phyloP scores from a whole-genome alignment of 2,113 vertebrate species.

The Heterochromis multidens region DNA sequence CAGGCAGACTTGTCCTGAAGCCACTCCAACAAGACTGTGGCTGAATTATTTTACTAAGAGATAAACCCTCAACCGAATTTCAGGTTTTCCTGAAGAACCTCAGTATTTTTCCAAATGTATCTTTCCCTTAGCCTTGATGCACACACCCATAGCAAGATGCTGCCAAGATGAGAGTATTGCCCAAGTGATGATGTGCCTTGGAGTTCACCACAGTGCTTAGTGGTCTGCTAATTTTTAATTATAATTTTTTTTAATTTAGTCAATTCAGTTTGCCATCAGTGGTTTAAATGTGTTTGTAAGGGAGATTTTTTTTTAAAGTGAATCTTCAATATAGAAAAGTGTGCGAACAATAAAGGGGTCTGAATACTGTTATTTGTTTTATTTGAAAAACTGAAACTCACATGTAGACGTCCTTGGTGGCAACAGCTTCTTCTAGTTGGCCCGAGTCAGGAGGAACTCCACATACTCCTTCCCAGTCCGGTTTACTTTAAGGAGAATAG shows the following conservation, averaged over 20 bases:
- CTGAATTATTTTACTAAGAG: neutral
- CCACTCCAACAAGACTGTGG: neutral
- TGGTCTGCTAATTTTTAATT: neutral
- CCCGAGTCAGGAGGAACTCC: constrained; percentile 74
- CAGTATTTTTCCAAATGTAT: no score
- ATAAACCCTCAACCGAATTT: neutral
- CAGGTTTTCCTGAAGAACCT: neutral
- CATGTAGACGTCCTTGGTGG: constrained; percentile 87
- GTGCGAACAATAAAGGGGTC: neutral
- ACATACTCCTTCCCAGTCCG: constrained; percentile 83
- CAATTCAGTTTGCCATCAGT: neutral
- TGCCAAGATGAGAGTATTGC: neutral
- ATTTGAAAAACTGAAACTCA: constrained; percentile 68
- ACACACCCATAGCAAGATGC: neutral
- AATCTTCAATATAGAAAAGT: neutral
- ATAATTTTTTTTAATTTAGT: neutral
- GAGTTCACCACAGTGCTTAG: neutral
- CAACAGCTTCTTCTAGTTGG: constrained; percentile 79
- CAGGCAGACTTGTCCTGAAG: neutral
- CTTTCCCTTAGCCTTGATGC: neutral
- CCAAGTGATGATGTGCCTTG: neutral
- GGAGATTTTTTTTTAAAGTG: neutral
- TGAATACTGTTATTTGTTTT: neutral
- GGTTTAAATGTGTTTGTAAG: neutral
- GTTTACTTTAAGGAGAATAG: constrained; percentile 67